phyloP scores from a whole-genome alignment of 2,797 vertebrate species.

The Myotis vivesi region DNA sequence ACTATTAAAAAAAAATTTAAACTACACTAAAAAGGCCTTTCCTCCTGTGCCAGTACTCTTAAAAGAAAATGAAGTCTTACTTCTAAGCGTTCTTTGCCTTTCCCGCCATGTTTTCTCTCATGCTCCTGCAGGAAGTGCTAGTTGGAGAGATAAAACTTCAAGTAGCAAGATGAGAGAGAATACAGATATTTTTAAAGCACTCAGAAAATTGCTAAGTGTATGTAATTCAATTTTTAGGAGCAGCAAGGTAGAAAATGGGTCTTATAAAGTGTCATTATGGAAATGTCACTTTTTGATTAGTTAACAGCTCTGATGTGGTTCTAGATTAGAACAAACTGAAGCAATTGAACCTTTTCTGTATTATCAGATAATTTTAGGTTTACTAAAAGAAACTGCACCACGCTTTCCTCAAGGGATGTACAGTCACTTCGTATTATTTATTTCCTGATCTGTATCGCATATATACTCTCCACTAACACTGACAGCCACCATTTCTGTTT shows the following conservation, averaged over 20 bases:
- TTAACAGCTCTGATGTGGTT: slow-evolving; percentile 59
- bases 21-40: not conserved
- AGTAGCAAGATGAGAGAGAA: slow-evolving; percentile 10
- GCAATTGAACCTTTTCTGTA: slow-evolving; percentile 30
- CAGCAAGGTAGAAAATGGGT: slow-evolving; percentile 61
- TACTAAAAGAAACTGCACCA: not conserved
- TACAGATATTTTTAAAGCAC: slow-evolving; percentile 53
- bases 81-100: not conserved
- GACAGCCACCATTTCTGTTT: not conserved
- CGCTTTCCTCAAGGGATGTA: not conserved
- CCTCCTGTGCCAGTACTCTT: not conserved
- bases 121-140: not conserved
- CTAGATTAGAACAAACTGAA: slow-evolving; percentile 50
- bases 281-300: slow-evolving; percentile 67
- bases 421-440: not conserved
- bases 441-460: not conserved
- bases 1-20: not conserved
- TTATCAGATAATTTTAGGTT: slow-evolving; percentile 31
- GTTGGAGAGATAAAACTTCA: slow-evolving; percentile 47
- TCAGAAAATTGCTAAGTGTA: slow-evolving; percentile 68
- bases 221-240: slow-evolving; percentile 69
- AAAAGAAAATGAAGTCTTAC: not conserved
- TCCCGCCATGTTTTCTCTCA: not conserved
- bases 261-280: slow-evolving; percentile 61
- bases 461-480: not conserved